These are phyloP conservation scores for Tetrao urogallus DNA, from an alignment of 2,113 vertebrate genomes.

Conservation along the genomic window DNA sequence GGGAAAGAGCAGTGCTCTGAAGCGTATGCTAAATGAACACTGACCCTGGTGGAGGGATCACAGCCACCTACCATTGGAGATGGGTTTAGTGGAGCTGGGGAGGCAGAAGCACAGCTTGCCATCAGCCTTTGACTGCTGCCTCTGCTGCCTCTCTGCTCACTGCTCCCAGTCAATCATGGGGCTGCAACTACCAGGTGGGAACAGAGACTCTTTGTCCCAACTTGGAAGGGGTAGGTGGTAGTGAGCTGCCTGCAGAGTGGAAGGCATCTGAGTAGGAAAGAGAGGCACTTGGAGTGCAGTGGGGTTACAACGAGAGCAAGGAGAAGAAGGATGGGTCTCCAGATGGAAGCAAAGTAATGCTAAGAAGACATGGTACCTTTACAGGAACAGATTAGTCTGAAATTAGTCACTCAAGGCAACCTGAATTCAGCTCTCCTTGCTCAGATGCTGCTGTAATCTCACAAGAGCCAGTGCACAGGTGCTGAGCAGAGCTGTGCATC, in stretches of 20 bases:
- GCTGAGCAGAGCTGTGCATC: not conserved
- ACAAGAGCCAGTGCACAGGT: not conserved
- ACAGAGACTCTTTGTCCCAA: not conserved
- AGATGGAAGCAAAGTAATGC: not conserved
- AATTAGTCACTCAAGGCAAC: not conserved
- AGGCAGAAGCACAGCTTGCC: not conserved
- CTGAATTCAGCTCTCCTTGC: not conserved
- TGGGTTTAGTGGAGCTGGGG: not conserved
- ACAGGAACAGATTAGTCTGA: not conserved
- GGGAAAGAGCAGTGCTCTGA: slow-evolving; percentile 11
- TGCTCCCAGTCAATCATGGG: accelerated
- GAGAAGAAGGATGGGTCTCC: not conserved
- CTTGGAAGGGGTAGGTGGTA: not conserved
- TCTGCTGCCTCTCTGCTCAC: not conserved
- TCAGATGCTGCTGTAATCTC: not conserved
- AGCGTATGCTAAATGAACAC: not conserved
- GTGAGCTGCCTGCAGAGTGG: not conserved
- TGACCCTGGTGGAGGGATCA: not conserved
- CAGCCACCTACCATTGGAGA: not conserved
- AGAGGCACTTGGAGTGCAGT: not conserved
- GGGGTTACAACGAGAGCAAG: not conserved
- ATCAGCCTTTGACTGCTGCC: too few relatives aligned
- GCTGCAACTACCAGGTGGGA: not conserved
- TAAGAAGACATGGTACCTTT: not conserved
- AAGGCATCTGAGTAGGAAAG: not conserved